phyloP scores from a whole-genome alignment of 64 coral and sea anemone genomes.

The Acropora tenuis region DNA sequence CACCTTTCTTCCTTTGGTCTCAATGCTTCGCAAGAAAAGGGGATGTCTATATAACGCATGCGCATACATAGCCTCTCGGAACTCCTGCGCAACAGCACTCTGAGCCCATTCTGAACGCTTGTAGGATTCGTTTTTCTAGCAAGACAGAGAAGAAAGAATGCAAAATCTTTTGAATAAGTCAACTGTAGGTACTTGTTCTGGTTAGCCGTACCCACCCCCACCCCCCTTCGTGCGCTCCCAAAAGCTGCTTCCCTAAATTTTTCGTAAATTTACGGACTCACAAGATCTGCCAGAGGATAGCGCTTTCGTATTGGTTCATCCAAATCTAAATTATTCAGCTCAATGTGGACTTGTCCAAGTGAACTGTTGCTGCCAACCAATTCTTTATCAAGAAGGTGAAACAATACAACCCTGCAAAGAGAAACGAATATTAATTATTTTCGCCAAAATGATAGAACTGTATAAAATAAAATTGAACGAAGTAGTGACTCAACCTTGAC shows the following conservation, averaged over 20 bases:
- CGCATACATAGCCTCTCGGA: constrained; percentile 96
- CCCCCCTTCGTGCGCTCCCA: too few species aligned
- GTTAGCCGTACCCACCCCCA: background rate
- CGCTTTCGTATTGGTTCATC: constrained; percentile 63
- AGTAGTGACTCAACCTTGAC: constrained; percentile 37
- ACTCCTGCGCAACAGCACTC: constrained; percentile 92
- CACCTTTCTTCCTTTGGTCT: constrained; percentile 93
- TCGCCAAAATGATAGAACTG: background rate
- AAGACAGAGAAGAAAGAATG: background rate
- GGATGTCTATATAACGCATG: constrained; percentile 95
- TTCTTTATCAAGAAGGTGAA: constrained; percentile 91
- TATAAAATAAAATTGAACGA: too few species aligned
- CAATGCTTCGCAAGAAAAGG: constrained; percentile 64
- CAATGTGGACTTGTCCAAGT: constrained; percentile 87
- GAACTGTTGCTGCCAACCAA: constrained; percentile 64
- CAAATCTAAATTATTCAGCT: constrained; percentile 75
- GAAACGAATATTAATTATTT: background rate
- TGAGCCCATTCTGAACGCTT: constrained; percentile 87
- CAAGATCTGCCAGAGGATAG: constrained; percentile 78
- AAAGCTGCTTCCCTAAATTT: background rate
- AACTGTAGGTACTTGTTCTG: background rate
- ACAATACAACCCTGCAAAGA: constrained; percentile 60
- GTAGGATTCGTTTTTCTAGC: constrained; percentile 90
- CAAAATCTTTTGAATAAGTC: background rate
- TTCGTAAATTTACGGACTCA: constrained; percentile 4